Evolutionary conservation across 1,140 invertebrate species (phyloP).

Genomic region (Drosophila murphyi): DNA sequence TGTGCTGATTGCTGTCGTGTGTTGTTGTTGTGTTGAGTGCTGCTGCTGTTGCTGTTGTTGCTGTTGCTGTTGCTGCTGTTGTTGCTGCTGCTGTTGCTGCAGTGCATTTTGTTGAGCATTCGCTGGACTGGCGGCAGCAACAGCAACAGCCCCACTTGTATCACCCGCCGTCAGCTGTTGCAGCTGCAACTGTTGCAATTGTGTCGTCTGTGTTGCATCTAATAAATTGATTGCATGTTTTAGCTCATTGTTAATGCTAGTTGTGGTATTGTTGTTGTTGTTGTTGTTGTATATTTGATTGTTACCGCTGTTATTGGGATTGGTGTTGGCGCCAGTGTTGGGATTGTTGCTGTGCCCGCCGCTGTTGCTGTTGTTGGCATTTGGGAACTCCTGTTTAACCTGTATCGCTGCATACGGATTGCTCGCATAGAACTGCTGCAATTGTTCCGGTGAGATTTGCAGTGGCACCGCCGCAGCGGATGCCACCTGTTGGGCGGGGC

Average conservation of each 20-base stretch:
- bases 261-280: background rate
- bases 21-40: conserved; percentile 85
- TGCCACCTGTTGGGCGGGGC: conserved; percentile 83
- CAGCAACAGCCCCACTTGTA: conserved; percentile 60
- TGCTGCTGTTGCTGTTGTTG: conserved; percentile 78
- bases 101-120: conserved; percentile 60
- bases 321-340: conserved; percentile 28
- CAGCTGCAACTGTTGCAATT: conserved; percentile 85
- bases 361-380: conserved; percentile 20
- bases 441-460: conserved; percentile 81
- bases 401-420: conserved; percentile 84
- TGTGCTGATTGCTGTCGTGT: conserved; percentile 85
- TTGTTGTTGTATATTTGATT: conserved; percentile 1
- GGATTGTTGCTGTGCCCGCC: conserved; percentile 7
- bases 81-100: conserved; percentile 55
- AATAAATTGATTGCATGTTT: conserved; percentile 82
- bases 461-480: conserved; percentile 75
- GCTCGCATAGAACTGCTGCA: conserved; percentile 82
- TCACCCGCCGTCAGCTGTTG: conserved; percentile 72
- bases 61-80: conserved; percentile 76
- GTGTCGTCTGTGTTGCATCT: conserved; percentile 67
- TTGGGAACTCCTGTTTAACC: conserved; percentile 85
- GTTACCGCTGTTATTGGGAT: conserved; percentile 27
- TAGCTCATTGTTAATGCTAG: conserved; percentile 50
- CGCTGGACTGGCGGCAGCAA: conserved; percentile 76